A percentile compares a stretch with the other conserved stretches of the same genome.
Evolutionary conservation across 2,113 vertebrate genomes (phyloP).

Genomic region (Platichthys stellatus): DNA sequence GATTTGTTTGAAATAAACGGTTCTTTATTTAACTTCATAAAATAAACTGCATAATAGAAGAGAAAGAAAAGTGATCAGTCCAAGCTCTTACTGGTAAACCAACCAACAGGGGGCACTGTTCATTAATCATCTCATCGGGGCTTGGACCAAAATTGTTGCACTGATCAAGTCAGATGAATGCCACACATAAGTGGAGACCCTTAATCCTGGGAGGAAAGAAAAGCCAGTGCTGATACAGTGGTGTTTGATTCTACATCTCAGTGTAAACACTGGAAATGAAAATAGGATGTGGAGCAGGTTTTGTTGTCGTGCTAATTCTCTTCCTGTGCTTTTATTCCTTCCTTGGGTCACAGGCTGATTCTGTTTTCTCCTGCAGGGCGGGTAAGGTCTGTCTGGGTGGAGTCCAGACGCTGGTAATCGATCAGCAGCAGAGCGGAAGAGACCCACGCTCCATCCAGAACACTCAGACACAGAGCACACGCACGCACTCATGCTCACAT

Average conservation of each 20-base stretch:
- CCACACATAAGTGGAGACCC: conserved; percentile 4
- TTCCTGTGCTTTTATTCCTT: conserved; percentile 29
- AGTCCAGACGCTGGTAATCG: conserved; percentile 68
- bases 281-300: conserved; percentile 28
- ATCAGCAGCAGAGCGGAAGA: conserved; percentile 74
- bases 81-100: neutral
- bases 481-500: neutral
- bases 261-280: conserved; percentile 24
- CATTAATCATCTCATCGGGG: conserved; percentile 44
- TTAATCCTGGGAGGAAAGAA: conserved; percentile 12
- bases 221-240: conserved; percentile 12
- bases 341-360: conserved; percentile 44
- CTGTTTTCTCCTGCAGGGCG: conserved; percentile 54
- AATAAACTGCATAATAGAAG: neutral
- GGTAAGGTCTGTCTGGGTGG: conserved; percentile 51
- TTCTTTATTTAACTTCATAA: neutral
- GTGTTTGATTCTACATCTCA: conserved; percentile 23
- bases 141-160: conserved; percentile 13
- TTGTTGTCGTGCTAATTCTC: conserved; percentile 33
- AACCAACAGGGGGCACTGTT: conserved; percentile 59
- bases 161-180: conserved; percentile 11
- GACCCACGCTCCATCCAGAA: conserved; percentile 52
- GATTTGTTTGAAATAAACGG: neutral
- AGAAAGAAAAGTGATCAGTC: neutral
- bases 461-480: conserved; percentile 49